Evolutionary conservation across 2,888 invertebrate genomes (phyloP).

Genomic region (Seira sanloemensis): DNA sequence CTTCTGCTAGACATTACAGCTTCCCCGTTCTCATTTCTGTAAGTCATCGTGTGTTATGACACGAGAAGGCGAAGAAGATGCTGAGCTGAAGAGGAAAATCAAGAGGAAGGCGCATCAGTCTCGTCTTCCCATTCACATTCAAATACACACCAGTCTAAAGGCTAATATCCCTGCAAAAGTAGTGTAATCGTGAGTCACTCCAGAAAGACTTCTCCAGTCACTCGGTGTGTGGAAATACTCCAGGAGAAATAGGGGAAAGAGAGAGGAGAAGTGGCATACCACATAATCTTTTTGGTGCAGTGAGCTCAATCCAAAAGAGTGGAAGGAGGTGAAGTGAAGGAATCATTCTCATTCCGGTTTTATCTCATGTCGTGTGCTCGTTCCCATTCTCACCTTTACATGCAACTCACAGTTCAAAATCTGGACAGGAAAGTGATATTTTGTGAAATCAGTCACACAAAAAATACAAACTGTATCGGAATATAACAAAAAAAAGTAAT

Average conservation of each 20-base stretch:
- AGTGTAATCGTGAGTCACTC: neutral
- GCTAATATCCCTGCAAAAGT: slow-evolving; percentile 3
- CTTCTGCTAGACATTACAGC: neutral
- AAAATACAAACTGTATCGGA: no score
- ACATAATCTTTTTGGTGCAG: neutral
- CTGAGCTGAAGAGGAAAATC: neutral
- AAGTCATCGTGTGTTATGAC: no score
- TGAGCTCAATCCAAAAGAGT: neutral
- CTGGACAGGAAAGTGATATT: no score
- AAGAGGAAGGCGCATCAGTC: neutral
- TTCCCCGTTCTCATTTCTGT: neutral
- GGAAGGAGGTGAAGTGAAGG: neutral
- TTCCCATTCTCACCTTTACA: neutral
- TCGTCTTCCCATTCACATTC: slow-evolving; percentile 14
- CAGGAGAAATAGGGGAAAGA: neutral
- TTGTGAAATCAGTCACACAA: no score
- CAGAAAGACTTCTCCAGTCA: neutral
- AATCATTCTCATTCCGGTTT: neutral
- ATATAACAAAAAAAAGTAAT: no score
- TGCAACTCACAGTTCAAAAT: neutral
- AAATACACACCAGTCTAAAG: neutral
- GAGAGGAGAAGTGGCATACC: neutral
- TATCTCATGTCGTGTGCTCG: neutral
- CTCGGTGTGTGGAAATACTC: neutral
- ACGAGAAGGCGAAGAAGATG: neutral